Base-by-base conservation (phyloP, 2,797 vertebrate genomes). In the Myotis findleyi region DNA sequence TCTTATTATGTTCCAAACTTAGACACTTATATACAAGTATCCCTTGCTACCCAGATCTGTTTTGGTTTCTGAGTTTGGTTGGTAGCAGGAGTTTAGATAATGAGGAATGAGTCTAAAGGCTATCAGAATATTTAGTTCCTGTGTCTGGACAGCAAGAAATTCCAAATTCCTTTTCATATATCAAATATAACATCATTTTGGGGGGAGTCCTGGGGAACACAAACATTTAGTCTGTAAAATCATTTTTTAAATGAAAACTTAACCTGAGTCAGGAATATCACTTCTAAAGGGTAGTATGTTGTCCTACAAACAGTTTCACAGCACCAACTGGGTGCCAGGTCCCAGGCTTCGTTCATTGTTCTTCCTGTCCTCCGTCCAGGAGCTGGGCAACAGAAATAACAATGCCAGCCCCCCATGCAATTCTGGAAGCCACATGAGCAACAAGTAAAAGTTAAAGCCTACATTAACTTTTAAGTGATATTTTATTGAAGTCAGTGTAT, bases 401-500 rank as follows among this genome's bases (percentile, higher is more conserved):
- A 44, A 1, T 10, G 10, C 20, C 79, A 85, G 30, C 30, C 11
- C 7, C 14, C 2, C 51, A 27, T 62, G 13, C 68, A 14, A 85
- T 69, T 93, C 73, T 71, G 23, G 66, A 55, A 57, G 5, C 62
- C n/a, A 47, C 17, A 6, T 68, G 72, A 93, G 25, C 53, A 85
- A 51, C 82, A 82, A n/a, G 7, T 66, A 64, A 80, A 85, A 86
- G 16, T 44, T n/a, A 92, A 92, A 85, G 25, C 21, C 17, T 51
- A 77, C 25, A 10, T 77, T 91, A 1, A 87, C 71, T 82, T 89
- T 57, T 41, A 30, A 82, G 51, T 64, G 12, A 12, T 79, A 82
- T 95, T 91, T 89, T 25, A 51, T 85, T 86, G 85, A 93, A 27
- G 5, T 73, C 36, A 85, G 0, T 66, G 16, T 95, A 51, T 88